These are phyloP conservation scores for Carettochelys insculpta DNA, from an alignment of 2,113 vertebrate species.

Conservation along the genomic window DNA sequence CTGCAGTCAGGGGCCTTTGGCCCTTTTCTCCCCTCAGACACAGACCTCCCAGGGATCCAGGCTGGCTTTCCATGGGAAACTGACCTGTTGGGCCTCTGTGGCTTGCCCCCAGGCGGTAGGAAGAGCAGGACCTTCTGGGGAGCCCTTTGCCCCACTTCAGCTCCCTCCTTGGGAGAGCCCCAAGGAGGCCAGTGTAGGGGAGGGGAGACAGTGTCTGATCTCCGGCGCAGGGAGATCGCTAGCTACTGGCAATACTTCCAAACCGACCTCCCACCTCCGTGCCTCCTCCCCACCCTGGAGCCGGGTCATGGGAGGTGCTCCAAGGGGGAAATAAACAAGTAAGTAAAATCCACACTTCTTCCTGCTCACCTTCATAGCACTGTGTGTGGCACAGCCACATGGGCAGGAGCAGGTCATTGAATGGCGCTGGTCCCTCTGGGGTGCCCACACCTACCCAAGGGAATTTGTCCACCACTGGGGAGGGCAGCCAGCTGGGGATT, in stretches of 20 bases:
- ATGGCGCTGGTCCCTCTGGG: not conserved
- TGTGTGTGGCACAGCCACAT: rapidly evolving
- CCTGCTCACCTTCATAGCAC: not conserved
- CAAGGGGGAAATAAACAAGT: not conserved
- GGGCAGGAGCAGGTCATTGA: not conserved
- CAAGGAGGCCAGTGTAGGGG: not conserved
- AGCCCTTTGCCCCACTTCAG: not conserved
- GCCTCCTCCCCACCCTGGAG: not conserved
- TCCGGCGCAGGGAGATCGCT: not conserved
- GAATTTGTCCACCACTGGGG: not conserved
- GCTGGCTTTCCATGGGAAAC: not conserved
- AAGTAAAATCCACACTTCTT: not conserved
- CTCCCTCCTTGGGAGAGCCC: not conserved
- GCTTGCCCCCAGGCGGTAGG: not conserved
- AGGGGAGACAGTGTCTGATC: not conserved
- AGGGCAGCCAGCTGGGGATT: not conserved
- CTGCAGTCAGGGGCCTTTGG: not conserved
- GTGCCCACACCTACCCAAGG: not conserved
- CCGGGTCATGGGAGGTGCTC: not conserved
- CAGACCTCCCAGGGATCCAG: not conserved
- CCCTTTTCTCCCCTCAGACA: not conserved
- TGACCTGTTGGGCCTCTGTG: not conserved
- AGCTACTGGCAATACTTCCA: not conserved
- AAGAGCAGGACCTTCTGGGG: not conserved
- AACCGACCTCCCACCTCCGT: not conserved